Percentiles rank a stretch among this genome's conserved stretches.
Conservation (phyloP, 2,888 invertebrate species). For the Diarsia rubi region DNA sequence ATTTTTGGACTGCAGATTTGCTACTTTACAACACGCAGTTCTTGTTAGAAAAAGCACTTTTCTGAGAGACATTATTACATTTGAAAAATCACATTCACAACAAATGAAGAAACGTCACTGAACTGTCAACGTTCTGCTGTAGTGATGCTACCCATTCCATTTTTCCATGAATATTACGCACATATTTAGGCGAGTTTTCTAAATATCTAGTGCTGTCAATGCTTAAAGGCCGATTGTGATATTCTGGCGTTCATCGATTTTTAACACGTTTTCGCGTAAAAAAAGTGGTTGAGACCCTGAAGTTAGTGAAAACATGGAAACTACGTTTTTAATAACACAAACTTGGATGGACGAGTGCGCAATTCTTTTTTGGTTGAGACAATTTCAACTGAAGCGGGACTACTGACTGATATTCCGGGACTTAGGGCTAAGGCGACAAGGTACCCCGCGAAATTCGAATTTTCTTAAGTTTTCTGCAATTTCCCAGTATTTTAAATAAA, state of each 20-base stretch:
- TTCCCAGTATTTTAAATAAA: too few relatives aligned
- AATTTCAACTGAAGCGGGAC: too few relatives aligned
- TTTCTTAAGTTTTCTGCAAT: too few relatives aligned
- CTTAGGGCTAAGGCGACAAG: too few relatives aligned
- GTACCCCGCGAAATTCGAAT: too few relatives aligned
- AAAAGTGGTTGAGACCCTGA: background rate
- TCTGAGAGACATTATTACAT: constrained; percentile 83
- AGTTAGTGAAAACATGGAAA: too few relatives aligned
- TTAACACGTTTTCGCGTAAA: background rate
- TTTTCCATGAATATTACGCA: background rate
- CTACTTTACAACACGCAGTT: constrained; percentile 78
- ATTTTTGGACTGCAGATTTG: constrained; percentile 78
- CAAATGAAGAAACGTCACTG: constrained; percentile 72
- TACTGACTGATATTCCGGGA: too few relatives aligned
- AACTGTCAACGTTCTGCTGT: constrained; percentile 31
- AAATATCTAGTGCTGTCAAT: background rate
- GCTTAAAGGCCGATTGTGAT: background rate
- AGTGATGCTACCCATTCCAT: background rate
- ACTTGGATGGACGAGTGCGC: too few relatives aligned
- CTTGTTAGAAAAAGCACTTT: constrained; percentile 83
- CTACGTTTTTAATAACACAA: too few relatives aligned
- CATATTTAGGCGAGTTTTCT: background rate
- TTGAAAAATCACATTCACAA: constrained; percentile 76
- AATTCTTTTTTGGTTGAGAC: too few relatives aligned
- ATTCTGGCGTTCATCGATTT: too few relatives aligned